Evolutionary conservation across 2,113 vertebrate species (phyloP), one percentile per base, ranked within the genome.

Genomic region (Nestor notabilis): DNA sequence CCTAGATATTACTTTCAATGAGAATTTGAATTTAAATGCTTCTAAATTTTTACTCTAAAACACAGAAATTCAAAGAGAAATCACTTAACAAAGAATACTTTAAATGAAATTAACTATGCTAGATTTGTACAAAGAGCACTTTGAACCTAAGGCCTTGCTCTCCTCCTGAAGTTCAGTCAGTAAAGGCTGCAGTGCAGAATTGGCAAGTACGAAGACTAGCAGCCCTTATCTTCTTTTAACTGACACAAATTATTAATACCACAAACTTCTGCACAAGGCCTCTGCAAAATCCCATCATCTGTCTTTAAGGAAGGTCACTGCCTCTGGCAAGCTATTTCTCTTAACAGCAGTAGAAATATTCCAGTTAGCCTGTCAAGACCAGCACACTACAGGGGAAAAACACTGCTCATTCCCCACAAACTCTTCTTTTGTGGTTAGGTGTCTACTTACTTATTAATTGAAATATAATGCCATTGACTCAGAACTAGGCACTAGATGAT

Each of bases 191-290:
- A 56, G 66, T 7, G 23, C 31, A 95, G 74, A 95, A 91, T 2
- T 85, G 70, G 11, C 39, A 85, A 92, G 41, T 28, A 92, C 39
- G 35, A 23, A 87, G 83, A 61, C 76, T 9, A 87, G 81, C 43
- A 55, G 43, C 37, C 44, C 63, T 95, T 87, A 90, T 84, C 85
- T 63, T 55, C 56, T 95, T 83, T 76, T 33, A 91, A 84, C 69
- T 81, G 63, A 71, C 83, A 91, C 43, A 64, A 75, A 95, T 82
- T 50, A 95, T 83, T 89, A 87, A 94, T 44, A 76, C 28, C 56
- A 64, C 37, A 35, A 74, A 83, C 14, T 35, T 23, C 15, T 1
- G 7, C 64, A 69, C 65, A 94, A 96, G 83, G 90, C 53, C 64
- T 58, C 28, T 35, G 71, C 27, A n/a, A 25, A 87, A 90, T 58